Base-by-base conservation (phyloP, 1,140 invertebrate genomes). In the Marisa cornuarietis region DNA sequence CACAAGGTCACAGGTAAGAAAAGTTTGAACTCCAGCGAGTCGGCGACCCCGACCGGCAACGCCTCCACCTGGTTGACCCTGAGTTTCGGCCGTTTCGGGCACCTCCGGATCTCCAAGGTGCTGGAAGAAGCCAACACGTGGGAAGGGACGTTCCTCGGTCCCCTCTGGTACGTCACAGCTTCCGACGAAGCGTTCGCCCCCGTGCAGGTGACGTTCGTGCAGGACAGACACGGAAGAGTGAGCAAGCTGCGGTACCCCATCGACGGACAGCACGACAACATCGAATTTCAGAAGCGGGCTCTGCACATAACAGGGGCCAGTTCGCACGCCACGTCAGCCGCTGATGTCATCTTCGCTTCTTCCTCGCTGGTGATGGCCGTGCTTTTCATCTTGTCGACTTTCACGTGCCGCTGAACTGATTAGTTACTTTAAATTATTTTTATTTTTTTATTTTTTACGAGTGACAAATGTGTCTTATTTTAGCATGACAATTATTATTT, bases 81-180 rank as follows among this genome's bases (percentile, higher is more conserved):
- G 20, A 31, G 69, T 11, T 80, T 62, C 54, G 79, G 79, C 0
- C 74, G 79, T 5, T 80, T 80, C 69, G 79, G 79, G 14, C 20
- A 69, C 22, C 74, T 84, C 78, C 51, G 61, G 26, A 54, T 84
- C 16, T 73, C 72, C 24, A 80, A 78, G 18, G 58, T 76, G 22
- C 22, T 54, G 52, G 54, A 20, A 26, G 42, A 31, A 9, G 16
- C 54, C 10, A 65, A 65, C 42, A n/a, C 31, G 20, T 84, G 82
- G 78, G 49, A 65, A 31, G 79, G 78, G 31, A 51, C 71, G 16
- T 83, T 81, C 49, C n/a, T 81, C 62, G 82, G 80, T 18, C 65
- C 76, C 22, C 66, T 85, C 63, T 84, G 81, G 77, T 85, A 80
- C 72, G 72, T 83, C 13, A 85, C 81, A 5, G 75, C 79, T 31